Evolutionary conservation across 2,797 vertebrate species (phyloP), one percentile per base, ranked within the genome.

Genomic region (Coracias cyanogaster): DNA sequence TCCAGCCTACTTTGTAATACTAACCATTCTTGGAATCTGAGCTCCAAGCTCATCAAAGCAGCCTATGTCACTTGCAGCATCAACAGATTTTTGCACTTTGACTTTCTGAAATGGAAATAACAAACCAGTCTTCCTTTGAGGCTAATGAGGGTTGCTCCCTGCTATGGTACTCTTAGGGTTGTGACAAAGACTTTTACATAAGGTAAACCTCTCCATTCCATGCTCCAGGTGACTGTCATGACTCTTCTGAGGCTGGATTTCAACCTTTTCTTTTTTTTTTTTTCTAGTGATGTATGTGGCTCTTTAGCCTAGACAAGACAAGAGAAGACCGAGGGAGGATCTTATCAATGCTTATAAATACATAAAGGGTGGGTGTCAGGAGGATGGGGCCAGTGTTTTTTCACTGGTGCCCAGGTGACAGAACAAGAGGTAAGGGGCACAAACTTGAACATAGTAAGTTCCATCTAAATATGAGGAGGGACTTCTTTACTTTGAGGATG

Each of bases 211-310:
- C 57, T 86, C 28, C 21, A 7, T 81, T 77, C 35, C 26, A 61
- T 15, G 12, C 21, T 80, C 35, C 48, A 77, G 14, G 21, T 26
- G 17, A 52, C 12, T 51, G 12, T 43, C 48, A 60, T 84, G 33
- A 31, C 26, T 89, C 35, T 84, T 76, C 33, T 37, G 43, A 66
- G 22, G 12, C 51, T 61, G 43, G 19, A 35, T 69, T 15, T 37
- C 10, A 28, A 5, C 9, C 7, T 21, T 20, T 8, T 24, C 1
- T 35, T 9, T 21, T 0, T 29, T 4, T 8, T 31, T 28, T 43
- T 43, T 43, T n/a, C 20, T 57, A 20, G n/a, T 33, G 21, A 33
- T 33, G 37, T 37, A 10, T 37, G 37, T 9, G 37, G 37, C 37
- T 37, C 4, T 37, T 37, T 37, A 37, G 37, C 37, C 37, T 37